Percentiles rank a stretch among this genome's conserved stretches.
Evolutionary conservation across 2,797 vertebrate genomes (phyloP).

Genomic region (Pelobates cultripes): DNA sequence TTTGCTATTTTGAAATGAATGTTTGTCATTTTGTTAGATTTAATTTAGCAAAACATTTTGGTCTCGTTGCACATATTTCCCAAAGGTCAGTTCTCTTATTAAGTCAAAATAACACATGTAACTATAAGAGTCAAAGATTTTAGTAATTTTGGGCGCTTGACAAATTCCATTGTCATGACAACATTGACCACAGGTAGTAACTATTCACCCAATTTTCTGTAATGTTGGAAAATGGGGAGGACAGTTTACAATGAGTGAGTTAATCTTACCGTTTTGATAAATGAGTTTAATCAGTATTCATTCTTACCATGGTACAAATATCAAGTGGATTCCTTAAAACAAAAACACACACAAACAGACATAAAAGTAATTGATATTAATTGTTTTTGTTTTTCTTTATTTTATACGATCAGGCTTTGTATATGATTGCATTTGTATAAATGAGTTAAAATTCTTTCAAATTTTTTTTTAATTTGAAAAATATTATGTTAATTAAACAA

Average conservation of each 20-base stretch:
- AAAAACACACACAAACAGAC: no score
- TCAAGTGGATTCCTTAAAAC: no score
- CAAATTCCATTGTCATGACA: slow-evolving; percentile 35
- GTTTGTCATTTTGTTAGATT: slow-evolving; percentile 41
- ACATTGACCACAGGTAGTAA: slow-evolving; percentile 34
- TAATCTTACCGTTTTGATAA: not conserved
- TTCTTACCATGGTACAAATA: not conserved
- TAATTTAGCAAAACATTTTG: slow-evolving; percentile 28
- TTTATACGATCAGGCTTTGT: no score
- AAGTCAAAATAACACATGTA: slow-evolving; percentile 41
- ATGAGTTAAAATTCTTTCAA: no score
- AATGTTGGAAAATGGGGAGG: not conserved
- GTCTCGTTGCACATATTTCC: slow-evolving; percentile 30
- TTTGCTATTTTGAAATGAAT: slow-evolving; percentile 7
- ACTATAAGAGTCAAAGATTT: slow-evolving; percentile 35
- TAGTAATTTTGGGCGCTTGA: slow-evolving; percentile 35
- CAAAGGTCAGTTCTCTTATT: slow-evolving; percentile 25
- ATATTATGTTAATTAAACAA: no score
- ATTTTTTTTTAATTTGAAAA: no score
- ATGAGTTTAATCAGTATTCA: not conserved
- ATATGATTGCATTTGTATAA: no score
- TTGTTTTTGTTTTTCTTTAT: no score
- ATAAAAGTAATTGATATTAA: no score
- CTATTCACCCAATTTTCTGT: slow-evolving; percentile 15
- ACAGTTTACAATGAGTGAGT: slow-evolving; percentile 6